These are phyloP conservation scores for Phrynosoma platyrhinos DNA, from an alignment of 2,113 vertebrate species.

Conservation along the genomic window DNA sequence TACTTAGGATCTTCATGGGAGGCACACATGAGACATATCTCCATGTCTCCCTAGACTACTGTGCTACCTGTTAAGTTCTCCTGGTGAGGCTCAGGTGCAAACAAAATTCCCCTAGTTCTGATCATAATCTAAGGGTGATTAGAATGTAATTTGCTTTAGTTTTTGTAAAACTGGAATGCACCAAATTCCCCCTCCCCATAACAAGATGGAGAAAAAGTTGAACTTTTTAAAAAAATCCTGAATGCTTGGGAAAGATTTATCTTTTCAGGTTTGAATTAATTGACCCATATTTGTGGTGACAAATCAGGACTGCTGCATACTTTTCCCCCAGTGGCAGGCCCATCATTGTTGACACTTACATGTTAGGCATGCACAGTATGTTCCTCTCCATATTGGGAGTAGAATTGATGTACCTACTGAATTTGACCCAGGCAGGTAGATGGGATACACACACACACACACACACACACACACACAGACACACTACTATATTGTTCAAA, in stretches of 20 bases:
- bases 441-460: background rate
- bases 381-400: background rate
- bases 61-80: too few species aligned
- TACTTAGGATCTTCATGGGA: too few species aligned
- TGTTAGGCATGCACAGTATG: background rate
- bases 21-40: too few species aligned
- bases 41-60: too few species aligned
- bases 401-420: background rate
- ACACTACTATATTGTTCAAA: background rate
- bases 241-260: too few species aligned
- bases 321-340: background rate
- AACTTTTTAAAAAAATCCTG: too few species aligned
- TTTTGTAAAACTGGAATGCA: background rate
- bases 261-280: background rate
- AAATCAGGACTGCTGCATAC: background rate
- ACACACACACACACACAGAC: too few species aligned
- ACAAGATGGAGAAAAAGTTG: background rate
- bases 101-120: background rate
- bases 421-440: background rate
- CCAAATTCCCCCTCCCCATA: background rate
- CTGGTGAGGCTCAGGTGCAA: background rate
- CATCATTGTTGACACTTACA: background rate
- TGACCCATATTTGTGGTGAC: background rate
- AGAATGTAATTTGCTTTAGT: background rate
- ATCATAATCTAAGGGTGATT: background rate